Conservation (phyloP, 2,113 vertebrate genomes). For the Nerophis lumbriciformis region DNA sequence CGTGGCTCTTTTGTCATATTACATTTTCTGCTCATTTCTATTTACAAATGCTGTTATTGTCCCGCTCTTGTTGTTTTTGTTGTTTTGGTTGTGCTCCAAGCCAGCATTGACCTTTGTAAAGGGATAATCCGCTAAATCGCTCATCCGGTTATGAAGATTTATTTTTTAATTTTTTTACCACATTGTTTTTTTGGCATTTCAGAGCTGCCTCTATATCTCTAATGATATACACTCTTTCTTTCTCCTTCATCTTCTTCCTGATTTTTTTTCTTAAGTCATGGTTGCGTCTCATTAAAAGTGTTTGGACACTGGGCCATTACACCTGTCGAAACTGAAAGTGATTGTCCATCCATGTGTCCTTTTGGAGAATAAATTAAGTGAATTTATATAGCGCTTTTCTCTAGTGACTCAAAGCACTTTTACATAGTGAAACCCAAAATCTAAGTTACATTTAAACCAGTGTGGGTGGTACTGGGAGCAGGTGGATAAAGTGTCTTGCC, state of each 20-base stretch:
- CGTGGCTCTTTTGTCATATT: background rate
- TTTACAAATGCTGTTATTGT: constrained; percentile 22
- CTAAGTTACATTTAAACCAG: too few species aligned
- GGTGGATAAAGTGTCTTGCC: too few species aligned
- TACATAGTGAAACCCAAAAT: too few species aligned
- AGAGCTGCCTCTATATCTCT: constrained; percentile 32
- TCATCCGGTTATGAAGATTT: constrained; percentile 53
- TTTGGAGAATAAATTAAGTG: too few species aligned
- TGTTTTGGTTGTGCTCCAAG: constrained; percentile 48
- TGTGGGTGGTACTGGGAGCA: too few species aligned
- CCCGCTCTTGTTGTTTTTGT: background rate
- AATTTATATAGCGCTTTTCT: too few species aligned
- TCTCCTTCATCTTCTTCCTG: background rate
- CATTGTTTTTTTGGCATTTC: constrained; percentile 55
- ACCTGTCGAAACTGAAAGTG: background rate
- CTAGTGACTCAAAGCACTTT: too few species aligned
- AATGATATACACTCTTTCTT: constrained; percentile 36
- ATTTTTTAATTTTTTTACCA: constrained; percentile 45
- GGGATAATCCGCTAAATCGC: constrained; percentile 61
- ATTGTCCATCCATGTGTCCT: too few species aligned
- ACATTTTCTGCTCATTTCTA: constrained; percentile 20
- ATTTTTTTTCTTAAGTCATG: too few species aligned
- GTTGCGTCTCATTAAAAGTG: too few species aligned
- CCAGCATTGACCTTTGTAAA: constrained; percentile 57
- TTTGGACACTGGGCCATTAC: background rate